These are phyloP conservation scores for Sorex araneus DNA, from an alignment of 2,113 vertebrate genomes.

Conservation along the genomic window DNA sequence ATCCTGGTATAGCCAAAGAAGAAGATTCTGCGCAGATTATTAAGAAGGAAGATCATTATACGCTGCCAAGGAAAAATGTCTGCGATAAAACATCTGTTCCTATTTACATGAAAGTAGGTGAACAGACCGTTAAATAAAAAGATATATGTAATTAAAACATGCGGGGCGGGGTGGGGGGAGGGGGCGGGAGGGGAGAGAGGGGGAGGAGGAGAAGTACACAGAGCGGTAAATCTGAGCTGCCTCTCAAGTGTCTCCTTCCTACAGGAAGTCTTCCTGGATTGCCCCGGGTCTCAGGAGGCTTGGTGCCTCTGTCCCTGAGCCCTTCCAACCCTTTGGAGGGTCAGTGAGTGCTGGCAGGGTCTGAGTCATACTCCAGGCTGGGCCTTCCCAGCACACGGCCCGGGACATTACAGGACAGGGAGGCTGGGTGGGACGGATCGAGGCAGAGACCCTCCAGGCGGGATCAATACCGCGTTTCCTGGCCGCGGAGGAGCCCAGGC, in stretches of 20 bases:
- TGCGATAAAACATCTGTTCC: constrained; percentile 54
- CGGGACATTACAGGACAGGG: not conserved
- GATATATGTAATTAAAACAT: not conserved
- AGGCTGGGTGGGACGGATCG: not conserved
- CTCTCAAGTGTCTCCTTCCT: not conserved
- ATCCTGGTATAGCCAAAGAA: constrained; percentile 52
- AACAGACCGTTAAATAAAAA: constrained; percentile 10
- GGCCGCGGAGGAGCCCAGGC: not conserved
- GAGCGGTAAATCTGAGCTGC: not conserved
- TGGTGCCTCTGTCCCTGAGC: not conserved
- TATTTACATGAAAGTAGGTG: constrained; percentile 19
- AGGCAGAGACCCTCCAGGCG: not conserved
- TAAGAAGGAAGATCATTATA: constrained; percentile 38
- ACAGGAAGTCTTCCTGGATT: constrained; percentile 8
- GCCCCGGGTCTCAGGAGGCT: not conserved
- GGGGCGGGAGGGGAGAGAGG: too few species aligned
- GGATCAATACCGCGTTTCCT: not conserved
- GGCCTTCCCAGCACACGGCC: not conserved
- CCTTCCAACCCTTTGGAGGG: not conserved
- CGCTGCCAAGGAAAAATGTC: constrained; percentile 48
- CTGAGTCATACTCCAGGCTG: not conserved
- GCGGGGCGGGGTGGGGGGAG: not conserved
- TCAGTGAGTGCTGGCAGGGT: not conserved
- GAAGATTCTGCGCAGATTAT: constrained; percentile 27
- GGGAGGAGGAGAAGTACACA: not conserved